These are phyloP conservation scores for Isoperla grammatica DNA, from an alignment of 2,888 invertebrate species.

Conservation along the genomic window DNA sequence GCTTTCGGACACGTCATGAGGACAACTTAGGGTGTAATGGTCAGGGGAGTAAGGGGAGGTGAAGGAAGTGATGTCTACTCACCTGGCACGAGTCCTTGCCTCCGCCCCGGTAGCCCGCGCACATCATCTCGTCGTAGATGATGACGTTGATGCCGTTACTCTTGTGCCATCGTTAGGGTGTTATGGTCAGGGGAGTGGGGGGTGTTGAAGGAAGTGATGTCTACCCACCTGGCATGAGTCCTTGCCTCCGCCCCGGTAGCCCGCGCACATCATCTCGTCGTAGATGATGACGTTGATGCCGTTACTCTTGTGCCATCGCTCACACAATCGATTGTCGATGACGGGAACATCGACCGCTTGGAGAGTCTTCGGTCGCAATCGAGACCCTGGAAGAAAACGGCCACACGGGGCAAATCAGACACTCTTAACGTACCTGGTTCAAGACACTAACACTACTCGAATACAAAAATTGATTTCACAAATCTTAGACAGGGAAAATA, in stretches of 20 bases:
- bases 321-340: constrained; percentile 76
- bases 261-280: constrained; percentile 93
- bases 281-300: constrained; percentile 87
- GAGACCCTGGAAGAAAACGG: constrained; percentile 61
- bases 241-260: constrained; percentile 81
- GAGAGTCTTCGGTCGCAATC: constrained; percentile 79
- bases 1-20: no score
- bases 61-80: no score
- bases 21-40: no score
- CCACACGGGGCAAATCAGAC: not conserved
- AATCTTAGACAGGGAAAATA: no score
- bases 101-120: constrained; percentile 85
- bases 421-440: no score
- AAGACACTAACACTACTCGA: no score
- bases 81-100: constrained; percentile 75
- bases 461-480: no score
- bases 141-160: constrained; percentile 78
- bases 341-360: constrained; percentile 91
- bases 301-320: constrained; percentile 61
- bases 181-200: no score
- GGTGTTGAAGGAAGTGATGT: no score
- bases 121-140: constrained; percentile 93
- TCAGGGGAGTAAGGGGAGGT: no score
- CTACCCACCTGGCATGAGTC: constrained; percentile 63
- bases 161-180: constrained; percentile 61